phyloP scores from a whole-genome alignment of 2,888 invertebrate species.

The Lycaena phlaeas region DNA sequence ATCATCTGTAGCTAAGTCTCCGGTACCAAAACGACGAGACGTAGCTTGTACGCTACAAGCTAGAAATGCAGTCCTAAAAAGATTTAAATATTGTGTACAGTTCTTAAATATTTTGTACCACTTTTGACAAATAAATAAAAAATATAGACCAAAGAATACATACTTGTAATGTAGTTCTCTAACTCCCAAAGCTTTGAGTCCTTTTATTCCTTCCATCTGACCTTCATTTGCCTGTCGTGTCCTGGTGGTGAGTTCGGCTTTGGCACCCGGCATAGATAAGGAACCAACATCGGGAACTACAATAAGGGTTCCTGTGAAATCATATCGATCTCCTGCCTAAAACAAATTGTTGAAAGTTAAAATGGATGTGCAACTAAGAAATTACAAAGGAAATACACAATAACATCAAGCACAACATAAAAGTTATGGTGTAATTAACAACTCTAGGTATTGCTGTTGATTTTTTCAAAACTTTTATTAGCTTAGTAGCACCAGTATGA shows the following conservation, averaged over 20 bases:
- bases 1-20: slow-evolving; percentile 88
- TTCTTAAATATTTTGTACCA: no score
- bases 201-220: slow-evolving; percentile 88
- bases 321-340: slow-evolving; percentile 84
- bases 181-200: slow-evolving; percentile 79
- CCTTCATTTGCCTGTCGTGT: slow-evolving; percentile 81
- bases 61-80: slow-evolving; percentile 88
- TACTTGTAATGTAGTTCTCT: slow-evolving; percentile 67
- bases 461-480: no score
- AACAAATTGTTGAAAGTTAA: slow-evolving; percentile 12
- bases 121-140: no score
- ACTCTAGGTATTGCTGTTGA: no score
- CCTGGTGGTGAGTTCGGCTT: slow-evolving; percentile 84
- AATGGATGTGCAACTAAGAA: no score
- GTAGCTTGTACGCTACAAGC: slow-evolving; percentile 93
- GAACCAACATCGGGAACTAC: slow-evolving; percentile 97
- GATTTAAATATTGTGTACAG: no score
- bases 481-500: no score
- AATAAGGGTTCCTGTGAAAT: slow-evolving; percentile 96
- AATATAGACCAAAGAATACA: no score
- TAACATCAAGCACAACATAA: no score
- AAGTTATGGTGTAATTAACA: no score
- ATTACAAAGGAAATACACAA: no score
- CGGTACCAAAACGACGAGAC: slow-evolving; percentile 89
- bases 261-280: slow-evolving; percentile 87